Base-by-base conservation (phyloP, 2,113 vertebrate species). In the Panthera uncia region DNA sequence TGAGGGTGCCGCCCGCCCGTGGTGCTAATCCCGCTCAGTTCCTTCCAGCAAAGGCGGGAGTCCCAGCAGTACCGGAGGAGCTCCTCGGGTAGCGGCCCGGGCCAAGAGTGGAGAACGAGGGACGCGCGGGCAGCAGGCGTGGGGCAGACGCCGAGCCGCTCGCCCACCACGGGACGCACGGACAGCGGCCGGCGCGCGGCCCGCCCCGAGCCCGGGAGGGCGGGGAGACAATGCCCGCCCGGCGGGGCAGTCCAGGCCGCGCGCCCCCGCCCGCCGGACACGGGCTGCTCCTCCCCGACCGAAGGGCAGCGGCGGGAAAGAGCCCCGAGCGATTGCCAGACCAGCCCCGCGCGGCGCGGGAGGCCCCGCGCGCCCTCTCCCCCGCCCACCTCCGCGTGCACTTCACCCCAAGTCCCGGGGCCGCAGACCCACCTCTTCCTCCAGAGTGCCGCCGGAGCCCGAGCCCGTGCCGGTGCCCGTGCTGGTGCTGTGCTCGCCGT, bases 381-480 rank as follows among this genome's bases (percentile, higher is more conserved):
- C 82, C 12, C 29, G 83, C 36, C 66, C 79, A 45, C 88, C 84
- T 45, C 81, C 65, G 93, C 83, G 91, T 7, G 91, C 97, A 33
- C 93, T 89, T 57, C 93, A 3, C 88, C 74, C 74, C 80, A 21
- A 29, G 68, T 50, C 83, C 85, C 16, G 85, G 66, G 74, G 76
- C 91, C 93, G 66, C 96, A 52, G 81, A 96, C 98, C 86, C 98
- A 98, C 99, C 98, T 98, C 98, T 78, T 98, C 98, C 94, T 98
- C 98, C 90, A 97, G 95, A 97, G 74, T 89, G 88, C 96, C 80
- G 97, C 98, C 96, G 91, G 98, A 98, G 96, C 97, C 97, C 82
- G 97, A 23, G 97, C 97, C 87, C 79, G 97, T 90, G 96, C 97
- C 98, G 96, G 92, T 96, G 85, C 97, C 98, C 89, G 93, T 97